Evolutionary conservation across 2,888 invertebrate species (phyloP), one percentile per base, ranked within the genome.

Genomic region (Tortricodes alternella): DNA sequence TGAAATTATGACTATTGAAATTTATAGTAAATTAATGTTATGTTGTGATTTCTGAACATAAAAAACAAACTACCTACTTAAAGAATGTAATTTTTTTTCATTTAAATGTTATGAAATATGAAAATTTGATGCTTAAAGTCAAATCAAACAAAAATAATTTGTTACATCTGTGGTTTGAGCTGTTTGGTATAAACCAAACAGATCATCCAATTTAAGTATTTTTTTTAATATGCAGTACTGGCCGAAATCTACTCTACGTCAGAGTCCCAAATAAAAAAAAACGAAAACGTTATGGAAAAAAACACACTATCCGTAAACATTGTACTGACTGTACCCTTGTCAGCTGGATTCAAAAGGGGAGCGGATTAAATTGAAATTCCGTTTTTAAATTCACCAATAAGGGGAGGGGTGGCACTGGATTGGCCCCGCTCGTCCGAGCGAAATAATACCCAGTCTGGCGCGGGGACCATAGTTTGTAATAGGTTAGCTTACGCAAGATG

Each of bases 331-430:
- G 68, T 64, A 70, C 73, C 74, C 76, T n/a, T 78, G 83, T 76
- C 82, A 73, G 76, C 67, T 76, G 73, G 70, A 73, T 75, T 73
- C 70, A 73, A 83, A 55, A 81, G 85, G 88, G 87, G 88, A 89
- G 78, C 77, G 74, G 79, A 85, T 88, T 82, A 84, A 86, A 86
- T 85, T 84, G 79, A 81, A 89, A 85, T 89, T 85, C 85, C 83
- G 81, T 87, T 87, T 89, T 87, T 77, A 84, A 87, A 89, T 86
- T 85, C 84, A 85, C 89, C 88, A 86, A 89, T 87, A 78, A 74
- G 80, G 85, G 83, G 83, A 85, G 78, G 85, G 85, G 85, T 78
- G 76, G 66, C 70, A 69, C 73, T 65, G 83, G 87, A 89, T 89
- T 89, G 89, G 89, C 76, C 78, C 76, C 60, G 74, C 70, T 76